Percentiles rank a stretch among this genome's conserved stretches.
phyloP scores from a whole-genome alignment of 1,140 invertebrate species.

The Drosophila rhopaloa region DNA sequence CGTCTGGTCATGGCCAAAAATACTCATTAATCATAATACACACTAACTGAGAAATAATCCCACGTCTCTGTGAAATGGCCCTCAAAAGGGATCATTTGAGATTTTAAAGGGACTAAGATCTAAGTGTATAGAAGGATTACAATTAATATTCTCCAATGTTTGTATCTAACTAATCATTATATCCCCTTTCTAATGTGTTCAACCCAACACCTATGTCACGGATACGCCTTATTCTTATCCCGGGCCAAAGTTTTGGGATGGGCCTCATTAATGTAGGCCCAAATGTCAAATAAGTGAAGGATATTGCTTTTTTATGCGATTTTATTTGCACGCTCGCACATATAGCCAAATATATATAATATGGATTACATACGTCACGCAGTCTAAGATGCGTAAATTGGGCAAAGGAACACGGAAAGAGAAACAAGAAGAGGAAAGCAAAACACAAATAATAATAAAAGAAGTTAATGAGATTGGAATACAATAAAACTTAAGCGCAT shows the following conservation, averaged over 20 bases:
- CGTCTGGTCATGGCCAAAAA: constrained; percentile 3
- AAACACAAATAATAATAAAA: constrained; percentile 79
- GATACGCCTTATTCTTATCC: not conserved
- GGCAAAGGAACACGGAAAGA: constrained; percentile 3
- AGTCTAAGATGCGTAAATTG: constrained; percentile 52
- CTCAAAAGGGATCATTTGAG: not conserved
- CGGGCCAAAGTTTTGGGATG: constrained; percentile 13
- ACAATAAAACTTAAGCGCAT: constrained; percentile 79
- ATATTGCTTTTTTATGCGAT: constrained; percentile 75
- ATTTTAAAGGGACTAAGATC: not conserved
- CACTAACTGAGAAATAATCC: not conserved
- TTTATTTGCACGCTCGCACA: constrained; percentile 57
- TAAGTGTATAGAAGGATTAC: too few species aligned
- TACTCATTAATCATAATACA: constrained; percentile 41
- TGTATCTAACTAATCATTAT: too few species aligned
- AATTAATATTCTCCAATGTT: too few species aligned
- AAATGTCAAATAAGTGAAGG: constrained; percentile 77
- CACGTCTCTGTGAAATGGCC: not conserved
- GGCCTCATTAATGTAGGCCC: constrained; percentile 64
- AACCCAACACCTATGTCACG: too few species aligned
- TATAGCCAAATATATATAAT: constrained; percentile 3
- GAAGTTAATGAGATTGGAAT: constrained; percentile 81
- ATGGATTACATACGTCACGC: constrained; percentile 36
- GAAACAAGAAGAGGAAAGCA: constrained; percentile 1
- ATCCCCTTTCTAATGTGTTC: too few species aligned